Evolutionary conservation across 2,888 invertebrate species (phyloP).

Genomic region (Cybosia mesomella): DNA sequence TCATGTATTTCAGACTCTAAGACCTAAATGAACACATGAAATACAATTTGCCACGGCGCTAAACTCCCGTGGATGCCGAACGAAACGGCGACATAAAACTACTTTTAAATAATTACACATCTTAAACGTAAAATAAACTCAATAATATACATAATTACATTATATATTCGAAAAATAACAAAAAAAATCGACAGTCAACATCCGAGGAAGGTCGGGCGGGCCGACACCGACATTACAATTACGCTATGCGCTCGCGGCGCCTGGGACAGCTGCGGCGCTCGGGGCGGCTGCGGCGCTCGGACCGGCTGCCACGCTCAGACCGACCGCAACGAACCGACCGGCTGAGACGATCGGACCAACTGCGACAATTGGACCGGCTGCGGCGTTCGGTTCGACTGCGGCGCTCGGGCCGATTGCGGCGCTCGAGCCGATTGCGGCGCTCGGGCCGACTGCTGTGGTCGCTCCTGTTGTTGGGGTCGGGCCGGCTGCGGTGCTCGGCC

Average conservation of each 20-base stretch:
- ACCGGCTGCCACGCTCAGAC: background rate
- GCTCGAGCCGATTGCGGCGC: constrained; percentile 37
- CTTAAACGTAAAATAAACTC: constrained; percentile 85
- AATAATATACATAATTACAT: constrained; percentile 87
- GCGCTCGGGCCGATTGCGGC: constrained; percentile 38
- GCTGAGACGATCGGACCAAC: background rate
- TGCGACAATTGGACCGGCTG: background rate
- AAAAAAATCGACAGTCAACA: constrained; percentile 71
- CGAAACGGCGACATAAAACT: constrained; percentile 71
- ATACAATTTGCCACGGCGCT: constrained; percentile 78
- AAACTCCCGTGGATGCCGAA: constrained; percentile 62
- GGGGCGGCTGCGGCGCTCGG: background rate
- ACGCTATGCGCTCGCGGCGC: constrained; percentile 4
- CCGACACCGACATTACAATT: background rate
- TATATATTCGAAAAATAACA: constrained; percentile 84
- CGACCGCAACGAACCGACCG: background rate
- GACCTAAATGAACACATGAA: constrained; percentile 86
- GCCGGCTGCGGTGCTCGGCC: too few species aligned
- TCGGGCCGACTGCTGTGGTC: constrained; percentile 33
- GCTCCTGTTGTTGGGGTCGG: background rate
- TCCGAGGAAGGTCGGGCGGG: constrained; percentile 45
- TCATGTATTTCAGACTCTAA: constrained; percentile 82
- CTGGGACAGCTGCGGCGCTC: background rate
- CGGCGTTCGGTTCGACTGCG: constrained; percentile 35
- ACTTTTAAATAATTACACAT: constrained; percentile 84